Conservation (phyloP, 2,113 vertebrate species). For the Ptychochromis oligacanthus region DNA sequence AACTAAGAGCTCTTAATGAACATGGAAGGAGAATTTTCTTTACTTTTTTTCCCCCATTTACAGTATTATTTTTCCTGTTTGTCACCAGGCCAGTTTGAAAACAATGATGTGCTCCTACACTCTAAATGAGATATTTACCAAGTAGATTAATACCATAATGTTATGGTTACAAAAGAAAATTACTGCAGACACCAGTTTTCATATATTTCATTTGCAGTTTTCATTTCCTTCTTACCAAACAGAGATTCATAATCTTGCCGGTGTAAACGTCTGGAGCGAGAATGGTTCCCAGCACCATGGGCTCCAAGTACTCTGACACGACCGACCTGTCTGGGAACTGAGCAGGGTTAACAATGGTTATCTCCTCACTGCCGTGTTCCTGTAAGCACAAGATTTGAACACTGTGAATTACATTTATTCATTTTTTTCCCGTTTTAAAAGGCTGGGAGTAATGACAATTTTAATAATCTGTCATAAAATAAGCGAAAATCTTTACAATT, state of each 20-base stretch:
- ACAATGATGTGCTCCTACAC: background rate
- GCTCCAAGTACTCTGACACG: slow-evolving; percentile 91
- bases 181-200: background rate
- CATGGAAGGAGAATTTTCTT: background rate
- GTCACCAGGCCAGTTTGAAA: background rate
- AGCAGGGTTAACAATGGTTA: slow-evolving; percentile 92
- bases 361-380: slow-evolving; percentile 87
- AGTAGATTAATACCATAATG: background rate
- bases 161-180: background rate
- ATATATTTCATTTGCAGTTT: background rate
- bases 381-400: slow-evolving; percentile 53
- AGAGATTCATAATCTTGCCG: slow-evolving; percentile 90
- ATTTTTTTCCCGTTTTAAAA: background rate
- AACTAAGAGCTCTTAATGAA: background rate
- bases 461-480: background rate
- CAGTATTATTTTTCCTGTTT: background rate
- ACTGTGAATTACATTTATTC: background rate
- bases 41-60: background rate
- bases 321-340: slow-evolving; percentile 89
- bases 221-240: slow-evolving; percentile 83
- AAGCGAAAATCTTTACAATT: background rate
- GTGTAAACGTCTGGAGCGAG: slow-evolving; percentile 88
- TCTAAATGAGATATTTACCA: background rate
- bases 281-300: slow-evolving; percentile 92
- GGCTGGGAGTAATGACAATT: background rate